Base-by-base conservation (phyloP, 2,113 vertebrate genomes). In the Mustelus asterias region DNA sequence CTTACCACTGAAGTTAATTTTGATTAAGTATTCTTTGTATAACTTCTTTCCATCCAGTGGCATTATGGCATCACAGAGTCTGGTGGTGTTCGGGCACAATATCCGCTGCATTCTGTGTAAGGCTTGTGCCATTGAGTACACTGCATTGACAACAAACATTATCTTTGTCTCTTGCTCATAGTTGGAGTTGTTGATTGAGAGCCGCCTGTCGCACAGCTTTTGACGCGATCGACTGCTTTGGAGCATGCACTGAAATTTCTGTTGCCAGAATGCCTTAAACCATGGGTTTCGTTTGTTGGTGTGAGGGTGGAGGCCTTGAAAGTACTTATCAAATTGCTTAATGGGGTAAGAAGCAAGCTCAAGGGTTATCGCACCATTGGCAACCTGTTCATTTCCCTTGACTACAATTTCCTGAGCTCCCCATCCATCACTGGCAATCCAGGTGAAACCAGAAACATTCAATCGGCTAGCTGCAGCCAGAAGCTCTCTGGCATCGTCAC, bases 131-230 rank as follows among this genome's bases (percentile, higher is more conserved):
- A 99, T 99, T 8, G 99, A 99, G 16, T 99, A 99, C 48, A 99
- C 99, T 0, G 99, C 99, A 0, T 99, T 99, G 95, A 99, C 98
- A 94, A 99, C 99, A 96, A 99, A 99, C 99, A 99, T 99, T 97
- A 99, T 99, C 97, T 99, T 99, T 96, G 99, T 99, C 97, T 99
- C 99, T 16, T 99, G 99, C 96, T 99, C 99, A 0, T 99, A 99
- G 96, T 98, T 98, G 90, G 97, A 98, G 92, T 98, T 98, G 97
- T 99, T 98, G 94, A 99, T 98, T 29, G 97, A 97, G 97, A 99
- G 97, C 96, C 98, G 98, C 96, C 98, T 98, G 76, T 99, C 98
- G 89, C 99, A 99, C 0, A 96, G 80, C 1, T 97, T 98, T 90
- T 96, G 96, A 37, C 98, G 97, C 0, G 96, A 96, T 1, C 97